Evolutionary conservation across 2,888 invertebrate genomes (phyloP), one percentile per base, ranked within the genome.

Genomic region (Ophonus ardosiacus): DNA sequence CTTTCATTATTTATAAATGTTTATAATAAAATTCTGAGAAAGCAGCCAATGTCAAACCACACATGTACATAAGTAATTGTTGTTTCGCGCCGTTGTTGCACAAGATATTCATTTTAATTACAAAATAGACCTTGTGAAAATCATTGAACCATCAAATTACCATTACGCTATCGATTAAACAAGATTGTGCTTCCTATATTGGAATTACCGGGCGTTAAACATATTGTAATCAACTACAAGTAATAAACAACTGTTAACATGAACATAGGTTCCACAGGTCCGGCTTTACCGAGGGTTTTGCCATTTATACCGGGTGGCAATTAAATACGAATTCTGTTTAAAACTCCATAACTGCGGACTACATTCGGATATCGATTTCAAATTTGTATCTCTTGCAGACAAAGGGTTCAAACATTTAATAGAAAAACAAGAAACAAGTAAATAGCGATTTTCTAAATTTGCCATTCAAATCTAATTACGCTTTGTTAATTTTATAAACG

Each of bases 91-190:
- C 63, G 43, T 51, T 56, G 43, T 57, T 78, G 56, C 78, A 57
- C 56, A 78, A 78, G 78, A 78, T 57, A 57, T 24, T 78, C 31
- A 78, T 78, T 21, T 57, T 78, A 78, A 78, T 78, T 78, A 78
- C 78, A 24, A 13, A 24, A 31, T 18, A 78, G 57, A 78, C 78
- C 78, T 78, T 78, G 78, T 57, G 56, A 43, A 65, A 81, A 81
- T 63, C 63, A 81, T 81, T 81, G 81, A 65, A 81, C 81, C 81
- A 81, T 81, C 81, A 65, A 81, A 81, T 21, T 56, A 57, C 31
- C 21, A 78, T 78, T 78, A 56, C 38, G 7, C 15, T 38, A n/a
- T 38, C 31, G 24, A 10, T 24, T 31, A 40, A 31, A 68, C 31
- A 15, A n/a, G 24, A 31, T 63, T 24, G 63, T 21, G 24, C 24